A percentile compares a stretch with the other conserved stretches of the same genome.
Conservation (phyloP, 2,797 vertebrate species). For the Simalia tracyae region DNA sequence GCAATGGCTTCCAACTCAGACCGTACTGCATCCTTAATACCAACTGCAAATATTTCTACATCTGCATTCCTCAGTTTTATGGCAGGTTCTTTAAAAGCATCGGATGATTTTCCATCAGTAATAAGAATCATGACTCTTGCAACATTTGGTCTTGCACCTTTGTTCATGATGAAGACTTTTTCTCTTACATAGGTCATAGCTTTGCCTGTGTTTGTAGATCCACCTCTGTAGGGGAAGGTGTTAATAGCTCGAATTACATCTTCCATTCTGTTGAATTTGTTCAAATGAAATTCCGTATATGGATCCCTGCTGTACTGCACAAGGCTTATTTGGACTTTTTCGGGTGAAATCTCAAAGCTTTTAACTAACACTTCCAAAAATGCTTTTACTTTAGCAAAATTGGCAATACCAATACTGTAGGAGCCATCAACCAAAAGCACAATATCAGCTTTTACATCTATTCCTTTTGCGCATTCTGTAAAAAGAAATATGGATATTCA, state of each 20-base stretch:
- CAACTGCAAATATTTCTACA: constrained; percentile 97
- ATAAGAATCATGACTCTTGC: constrained; percentile 95
- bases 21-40: constrained; percentile 94
- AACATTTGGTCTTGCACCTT: constrained; percentile 87
- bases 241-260: constrained; percentile 88
- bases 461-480: constrained; percentile 90
- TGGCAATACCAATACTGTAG: constrained; percentile 94
- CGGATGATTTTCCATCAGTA: constrained; percentile 96
- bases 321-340: constrained; percentile 94
- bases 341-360: constrained; percentile 89
- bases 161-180: constrained; percentile 83
- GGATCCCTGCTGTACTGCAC: constrained; percentile 97
- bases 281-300: constrained; percentile 91
- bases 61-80: constrained; percentile 84
- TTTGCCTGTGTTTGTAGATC: constrained; percentile 96
- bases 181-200: constrained; percentile 96
- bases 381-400: constrained; percentile 95
- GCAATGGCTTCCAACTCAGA: constrained; percentile 93
- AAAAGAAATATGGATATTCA: constrained; percentile 56
- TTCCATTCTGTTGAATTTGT: constrained; percentile 83
- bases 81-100: constrained; percentile 92
- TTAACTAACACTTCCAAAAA: constrained; percentile 95
- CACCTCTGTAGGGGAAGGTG: constrained; percentile 93
- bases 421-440: constrained; percentile 98
- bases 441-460: constrained; percentile 94